Conservation (phyloP, 2,113 vertebrate species). For the Spea bombifrons region DNA sequence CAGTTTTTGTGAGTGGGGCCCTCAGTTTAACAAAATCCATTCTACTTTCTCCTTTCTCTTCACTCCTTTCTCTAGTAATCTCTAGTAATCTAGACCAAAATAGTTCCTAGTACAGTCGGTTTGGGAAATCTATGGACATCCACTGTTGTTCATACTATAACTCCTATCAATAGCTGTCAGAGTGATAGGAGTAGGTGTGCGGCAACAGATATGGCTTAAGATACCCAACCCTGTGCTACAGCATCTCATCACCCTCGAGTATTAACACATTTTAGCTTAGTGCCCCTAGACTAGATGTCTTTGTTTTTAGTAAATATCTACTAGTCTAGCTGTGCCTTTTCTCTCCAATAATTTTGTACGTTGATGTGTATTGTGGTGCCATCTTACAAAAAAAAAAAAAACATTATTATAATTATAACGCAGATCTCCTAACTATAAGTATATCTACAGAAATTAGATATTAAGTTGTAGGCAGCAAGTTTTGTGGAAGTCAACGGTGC, state of each 20-base stretch:
- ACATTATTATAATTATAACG: too few species aligned
- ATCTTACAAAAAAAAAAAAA: too few species aligned
- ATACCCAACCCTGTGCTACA: background rate
- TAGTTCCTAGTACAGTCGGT: conserved; percentile 57
- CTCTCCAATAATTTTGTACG: too few species aligned
- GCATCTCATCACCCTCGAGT: conserved; percentile 59
- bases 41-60: conserved; percentile 53
- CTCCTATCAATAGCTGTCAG: too few species aligned
- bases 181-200: too few species aligned
- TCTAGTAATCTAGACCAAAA: conserved; percentile 69
- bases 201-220: background rate
- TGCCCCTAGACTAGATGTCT: conserved; percentile 61
- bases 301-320: conserved; percentile 54
- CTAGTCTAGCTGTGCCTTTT: background rate
- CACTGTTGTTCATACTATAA: too few species aligned
- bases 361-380: too few species aligned
- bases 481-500: too few species aligned
- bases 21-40: conserved; percentile 53
- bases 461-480: too few species aligned
- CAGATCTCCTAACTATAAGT: too few species aligned
- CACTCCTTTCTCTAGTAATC: conserved; percentile 69
- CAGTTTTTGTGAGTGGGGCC: conserved; percentile 73
- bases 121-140: background rate
- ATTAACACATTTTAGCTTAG: conserved; percentile 55
- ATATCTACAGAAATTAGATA: too few species aligned